A percentile compares a stretch with the other conserved stretches of the same genome.
phyloP scores from a whole-genome alignment of 1,140 invertebrate species.

The Aphis gossypii region DNA sequence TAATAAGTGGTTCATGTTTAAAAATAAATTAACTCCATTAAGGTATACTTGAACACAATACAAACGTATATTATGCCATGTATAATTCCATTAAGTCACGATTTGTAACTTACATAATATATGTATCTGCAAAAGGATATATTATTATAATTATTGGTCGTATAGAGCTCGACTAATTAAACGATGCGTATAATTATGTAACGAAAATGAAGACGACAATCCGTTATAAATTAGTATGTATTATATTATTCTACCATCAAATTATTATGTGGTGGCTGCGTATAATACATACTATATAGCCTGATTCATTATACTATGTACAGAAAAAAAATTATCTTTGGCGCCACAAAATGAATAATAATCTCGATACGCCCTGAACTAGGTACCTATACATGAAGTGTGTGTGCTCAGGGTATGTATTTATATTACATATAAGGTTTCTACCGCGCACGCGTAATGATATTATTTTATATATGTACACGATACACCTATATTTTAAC shows the following conservation, averaged over 20 bases:
- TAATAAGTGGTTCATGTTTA: neutral
- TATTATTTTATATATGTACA: neutral
- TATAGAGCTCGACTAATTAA: neutral
- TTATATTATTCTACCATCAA: neutral
- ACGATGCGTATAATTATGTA: neutral
- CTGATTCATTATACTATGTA: neutral
- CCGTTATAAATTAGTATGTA: neutral
- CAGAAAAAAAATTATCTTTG: constrained; percentile 18
- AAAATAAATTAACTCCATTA: neutral
- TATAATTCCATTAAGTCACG: neutral
- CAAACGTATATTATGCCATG: neutral
- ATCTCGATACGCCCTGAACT: neutral
- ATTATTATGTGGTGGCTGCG: neutral
- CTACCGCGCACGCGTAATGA: neutral
- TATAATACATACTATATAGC: neutral
- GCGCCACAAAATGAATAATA: constrained; percentile 11
- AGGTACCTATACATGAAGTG: neutral
- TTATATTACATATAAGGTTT: neutral
- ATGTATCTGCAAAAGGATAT: neutral
- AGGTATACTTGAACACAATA: neutral
- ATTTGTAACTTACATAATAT: neutral
- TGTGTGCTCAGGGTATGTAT: neutral
- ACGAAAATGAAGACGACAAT: neutral
- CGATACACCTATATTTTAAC: neutral
- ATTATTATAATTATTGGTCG: constrained; percentile 12